Evolutionary conservation across 2,797 vertebrate genomes (phyloP).

Genomic region (Micrastur ruficollis): DNA sequence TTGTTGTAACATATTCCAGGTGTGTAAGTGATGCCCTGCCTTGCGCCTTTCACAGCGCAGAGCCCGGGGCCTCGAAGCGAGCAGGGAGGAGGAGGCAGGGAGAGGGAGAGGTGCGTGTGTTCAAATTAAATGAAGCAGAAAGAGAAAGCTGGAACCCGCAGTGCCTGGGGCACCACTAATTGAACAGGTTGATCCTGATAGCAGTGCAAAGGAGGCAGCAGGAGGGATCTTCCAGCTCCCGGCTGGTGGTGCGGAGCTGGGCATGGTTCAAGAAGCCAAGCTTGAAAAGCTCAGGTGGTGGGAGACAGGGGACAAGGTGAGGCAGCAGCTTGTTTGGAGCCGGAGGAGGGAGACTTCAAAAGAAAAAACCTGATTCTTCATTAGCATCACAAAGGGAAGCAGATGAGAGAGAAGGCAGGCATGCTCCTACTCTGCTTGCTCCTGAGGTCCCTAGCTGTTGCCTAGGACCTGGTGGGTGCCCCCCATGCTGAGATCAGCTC

Average conservation of each 20-base stretch:
- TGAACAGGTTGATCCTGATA: constrained; percentile 75
- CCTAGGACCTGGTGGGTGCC: background rate
- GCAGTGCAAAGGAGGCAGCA: background rate
- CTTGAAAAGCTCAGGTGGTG: background rate
- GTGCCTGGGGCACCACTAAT: constrained; percentile 46
- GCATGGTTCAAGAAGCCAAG: background rate
- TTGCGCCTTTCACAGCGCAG: constrained; percentile 36
- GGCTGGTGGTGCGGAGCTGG: background rate
- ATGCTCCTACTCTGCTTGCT: fast-evolving
- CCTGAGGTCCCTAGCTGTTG: background rate
- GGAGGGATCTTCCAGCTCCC: background rate
- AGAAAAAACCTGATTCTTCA: background rate
- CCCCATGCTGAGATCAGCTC: background rate
- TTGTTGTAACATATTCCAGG: constrained; percentile 68
- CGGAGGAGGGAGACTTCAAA: background rate
- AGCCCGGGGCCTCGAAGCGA: constrained; percentile 35
- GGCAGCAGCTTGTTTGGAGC: background rate
- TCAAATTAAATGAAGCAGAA: constrained; percentile 70
- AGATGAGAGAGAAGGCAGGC: background rate
- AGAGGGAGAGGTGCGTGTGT: constrained; percentile 32
- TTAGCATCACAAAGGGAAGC: background rate
- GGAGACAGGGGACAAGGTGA: background rate
- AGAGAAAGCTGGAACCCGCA: constrained; percentile 70
- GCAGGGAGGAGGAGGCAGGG: constrained; percentile 36
- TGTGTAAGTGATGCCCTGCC: constrained; percentile 66